Percentiles rank a stretch among this genome's conserved stretches.
phyloP scores from a whole-genome alignment of 2,797 vertebrate genomes.

The Oryzias sinensis region DNA sequence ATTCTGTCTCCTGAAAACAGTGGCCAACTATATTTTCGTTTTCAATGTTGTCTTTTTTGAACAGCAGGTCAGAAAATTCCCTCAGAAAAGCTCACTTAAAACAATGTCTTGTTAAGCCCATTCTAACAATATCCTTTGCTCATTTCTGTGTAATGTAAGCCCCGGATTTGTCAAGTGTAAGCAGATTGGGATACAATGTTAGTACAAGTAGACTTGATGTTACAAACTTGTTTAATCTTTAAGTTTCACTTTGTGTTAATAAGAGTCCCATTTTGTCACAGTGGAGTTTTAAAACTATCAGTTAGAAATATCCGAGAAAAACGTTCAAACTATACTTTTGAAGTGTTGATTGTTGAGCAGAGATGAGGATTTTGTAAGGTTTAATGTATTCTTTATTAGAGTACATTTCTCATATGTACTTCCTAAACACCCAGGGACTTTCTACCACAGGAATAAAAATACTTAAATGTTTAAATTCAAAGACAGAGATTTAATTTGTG shows the following conservation, averaged over 20 bases:
- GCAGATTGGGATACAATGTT: constrained; percentile 77
- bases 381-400: too few species aligned
- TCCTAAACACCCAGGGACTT: too few species aligned
- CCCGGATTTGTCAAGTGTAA: constrained; percentile 72
- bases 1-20: constrained; percentile 20
- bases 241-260: constrained; percentile 36
- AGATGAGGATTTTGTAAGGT: not conserved
- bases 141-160: constrained; percentile 75
- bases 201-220: constrained; percentile 70
- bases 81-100: constrained; percentile 64
- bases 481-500: too few species aligned
- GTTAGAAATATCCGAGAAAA: constrained; percentile 2
- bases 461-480: too few species aligned
- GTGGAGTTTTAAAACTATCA: constrained; percentile 22
- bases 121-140: constrained; percentile 70
- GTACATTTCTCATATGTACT: too few species aligned
- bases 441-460: too few species aligned
- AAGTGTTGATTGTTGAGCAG: not conserved
- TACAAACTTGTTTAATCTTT: constrained; percentile 66
- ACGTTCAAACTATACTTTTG: not conserved
- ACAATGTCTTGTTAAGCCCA: constrained; percentile 69
- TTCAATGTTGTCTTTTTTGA: constrained; percentile 62
- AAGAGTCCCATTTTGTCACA: constrained; percentile 20
- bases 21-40: constrained; percentile 66
- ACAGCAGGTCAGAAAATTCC: constrained; percentile 60